Base-by-base conservation (phyloP, 2,113 vertebrate species). In the Oncorhynchus nerka region DNA sequence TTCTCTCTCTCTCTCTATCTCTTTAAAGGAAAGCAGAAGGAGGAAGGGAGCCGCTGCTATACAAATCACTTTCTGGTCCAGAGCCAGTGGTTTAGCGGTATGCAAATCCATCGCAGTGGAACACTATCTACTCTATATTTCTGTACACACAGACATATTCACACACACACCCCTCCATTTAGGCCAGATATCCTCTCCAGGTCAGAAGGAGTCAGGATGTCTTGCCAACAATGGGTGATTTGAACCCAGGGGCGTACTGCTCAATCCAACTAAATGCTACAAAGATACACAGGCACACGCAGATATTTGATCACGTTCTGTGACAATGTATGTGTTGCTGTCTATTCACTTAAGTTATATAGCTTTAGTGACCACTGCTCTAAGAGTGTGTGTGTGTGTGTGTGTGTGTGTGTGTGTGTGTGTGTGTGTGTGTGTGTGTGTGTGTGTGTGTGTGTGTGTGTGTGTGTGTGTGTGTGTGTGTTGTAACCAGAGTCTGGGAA, bases 151-250 rank as follows among this genome's bases (percentile, higher is more conserved):
- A 34, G 4, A 68, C 3, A 20, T 7, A 8, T 13, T 4, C 65
- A 30, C 64, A 6, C 26, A n/a, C 93, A 49, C 90, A 98, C 97
- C 90, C 97, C 97, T 34, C 96, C 94, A 0, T 97, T 96, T 77
- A 99, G 94, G 26, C 97, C 94, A 0, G 98, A 99, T 89, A 97
- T 94, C 84, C 87, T 94, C 87, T 99, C 97, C 89, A 99, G 85
- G 76, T 99, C 97, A 19, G 94, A 91, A 0, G 97, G 97, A 0
- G 93, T 84, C 83, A 99, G 93, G 88, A 99, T 84, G 72, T 99
- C 98, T 74, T 94, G 73, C 94, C 97, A 0, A 99, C 78, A 66
- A 99, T 90, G 0, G 97, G 97, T 34, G 83, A 83, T 93, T 96
- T 99, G 89, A 99, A 99, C 19, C 97, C 97, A 0, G 97, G 97